Conservation (phyloP, 1,140 invertebrate genomes). For the Neotoxoptera formosana region DNA sequence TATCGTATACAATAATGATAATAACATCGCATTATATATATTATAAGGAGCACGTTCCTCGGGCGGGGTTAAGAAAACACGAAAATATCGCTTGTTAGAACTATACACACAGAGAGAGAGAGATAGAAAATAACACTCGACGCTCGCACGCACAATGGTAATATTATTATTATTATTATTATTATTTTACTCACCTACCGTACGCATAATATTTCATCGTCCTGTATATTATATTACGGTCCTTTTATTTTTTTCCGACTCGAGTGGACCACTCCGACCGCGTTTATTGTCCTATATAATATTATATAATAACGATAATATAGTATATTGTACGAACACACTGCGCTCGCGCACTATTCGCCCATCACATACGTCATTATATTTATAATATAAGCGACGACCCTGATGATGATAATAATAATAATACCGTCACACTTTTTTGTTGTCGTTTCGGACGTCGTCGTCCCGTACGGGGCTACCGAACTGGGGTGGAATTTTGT, state of each 20-base stretch:
- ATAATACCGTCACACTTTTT: neutral
- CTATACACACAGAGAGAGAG: neutral
- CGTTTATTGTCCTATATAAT: constrained; percentile 10
- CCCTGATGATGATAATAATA: neutral
- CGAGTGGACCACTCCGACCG: constrained; percentile 30
- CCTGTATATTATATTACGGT: neutral
- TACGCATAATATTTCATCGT: neutral
- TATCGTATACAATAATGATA: neutral
- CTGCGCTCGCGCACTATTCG: neutral
- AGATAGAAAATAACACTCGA: constrained; percentile 20
- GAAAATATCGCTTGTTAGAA: neutral
- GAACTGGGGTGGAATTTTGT: neutral
- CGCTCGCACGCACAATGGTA: neutral
- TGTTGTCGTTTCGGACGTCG: neutral
- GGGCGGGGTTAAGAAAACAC: constrained; percentile 39
- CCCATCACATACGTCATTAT: neutral
- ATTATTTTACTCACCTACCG: neutral
- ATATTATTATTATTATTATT: neutral
- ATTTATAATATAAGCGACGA: neutral
- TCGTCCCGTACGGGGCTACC: neutral
- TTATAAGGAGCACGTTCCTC: constrained; percentile 33
- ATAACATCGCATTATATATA: neutral
- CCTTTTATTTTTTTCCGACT: neutral
- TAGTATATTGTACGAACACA: constrained; percentile 12
- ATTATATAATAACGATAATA: constrained; percentile 13